Conservation (phyloP, 2,113 vertebrate species). For the Aythya baeri region DNA sequence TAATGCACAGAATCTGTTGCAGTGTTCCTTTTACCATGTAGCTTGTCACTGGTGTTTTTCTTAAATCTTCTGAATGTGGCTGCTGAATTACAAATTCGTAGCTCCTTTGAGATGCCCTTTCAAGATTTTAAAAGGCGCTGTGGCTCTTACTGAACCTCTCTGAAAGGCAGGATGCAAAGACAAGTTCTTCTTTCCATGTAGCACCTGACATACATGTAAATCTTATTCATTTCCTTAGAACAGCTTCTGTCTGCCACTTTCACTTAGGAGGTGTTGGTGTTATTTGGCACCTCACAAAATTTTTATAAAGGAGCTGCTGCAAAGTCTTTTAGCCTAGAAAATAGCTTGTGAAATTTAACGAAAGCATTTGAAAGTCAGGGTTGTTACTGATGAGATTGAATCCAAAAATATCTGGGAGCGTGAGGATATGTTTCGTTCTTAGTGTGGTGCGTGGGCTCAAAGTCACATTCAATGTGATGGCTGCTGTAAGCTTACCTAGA, state of each 20-base stretch:
- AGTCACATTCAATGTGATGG: background rate
- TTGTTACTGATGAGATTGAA: conserved; percentile 23
- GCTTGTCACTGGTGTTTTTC: background rate
- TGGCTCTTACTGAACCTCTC: background rate
- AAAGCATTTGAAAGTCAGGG: background rate
- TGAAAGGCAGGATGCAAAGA: background rate
- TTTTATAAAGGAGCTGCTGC: background rate
- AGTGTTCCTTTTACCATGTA: background rate
- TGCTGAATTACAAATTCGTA: background rate
- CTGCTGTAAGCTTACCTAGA: background rate
- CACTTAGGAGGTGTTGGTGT: background rate
- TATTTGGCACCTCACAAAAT: conserved; percentile 23
- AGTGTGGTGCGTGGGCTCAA: background rate
- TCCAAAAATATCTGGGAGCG: conserved; percentile 29
- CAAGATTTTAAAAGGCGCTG: background rate
- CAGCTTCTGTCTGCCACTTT: conserved; percentile 28
- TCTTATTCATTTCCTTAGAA: conserved; percentile 5
- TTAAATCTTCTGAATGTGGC: background rate
- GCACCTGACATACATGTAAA: background rate
- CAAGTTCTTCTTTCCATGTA: background rate
- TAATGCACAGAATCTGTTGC: background rate
- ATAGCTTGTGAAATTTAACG: conserved; percentile 18
- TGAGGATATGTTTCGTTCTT: conserved; percentile 14
- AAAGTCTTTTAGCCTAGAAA: conserved; percentile 13
- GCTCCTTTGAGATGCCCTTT: background rate